Evolutionary conservation across 92 coral and sea anemone species (phyloP).

Genomic region (Epizoanthus fatuus): DNA sequence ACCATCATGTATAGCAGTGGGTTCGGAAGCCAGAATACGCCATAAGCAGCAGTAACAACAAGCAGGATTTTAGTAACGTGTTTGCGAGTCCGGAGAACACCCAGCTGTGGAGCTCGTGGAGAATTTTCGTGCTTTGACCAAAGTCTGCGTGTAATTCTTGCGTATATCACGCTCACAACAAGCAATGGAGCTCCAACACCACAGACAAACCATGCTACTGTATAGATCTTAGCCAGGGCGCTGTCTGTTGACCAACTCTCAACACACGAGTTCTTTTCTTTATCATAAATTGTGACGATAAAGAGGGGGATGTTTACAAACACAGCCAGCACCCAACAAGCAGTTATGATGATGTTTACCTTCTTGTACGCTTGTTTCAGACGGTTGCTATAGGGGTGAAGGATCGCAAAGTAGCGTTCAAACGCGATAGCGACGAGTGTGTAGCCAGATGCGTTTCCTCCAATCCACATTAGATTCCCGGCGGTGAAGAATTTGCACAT

Average conservation of each 20-base stretch:
- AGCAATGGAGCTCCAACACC: conserved; percentile 53
- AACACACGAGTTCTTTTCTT: conserved; percentile 35
- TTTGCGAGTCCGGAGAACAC: conserved; percentile 41
- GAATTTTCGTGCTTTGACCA: conserved; percentile 40
- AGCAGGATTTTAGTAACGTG: conserved; percentile 62
- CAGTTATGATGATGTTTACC: conserved; percentile 28
- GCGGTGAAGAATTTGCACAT: conserved; percentile 69
- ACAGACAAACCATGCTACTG: conserved; percentile 57
- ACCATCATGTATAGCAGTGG: conserved; percentile 64
- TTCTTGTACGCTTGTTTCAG: conserved; percentile 1
- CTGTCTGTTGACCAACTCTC: conserved; percentile 57
- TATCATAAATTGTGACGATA: conserved; percentile 57
- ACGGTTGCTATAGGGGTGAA: conserved; percentile 26
- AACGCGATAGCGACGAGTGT: conserved; percentile 64
- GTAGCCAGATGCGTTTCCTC: conserved; percentile 69
- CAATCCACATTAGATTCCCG: conserved; percentile 74
- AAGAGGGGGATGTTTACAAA: conserved; percentile 62
- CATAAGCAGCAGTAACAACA: conserved; percentile 54
- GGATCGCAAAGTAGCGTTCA: conserved; percentile 60
- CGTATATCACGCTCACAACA: conserved; percentile 45
- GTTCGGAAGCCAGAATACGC: conserved; percentile 71
- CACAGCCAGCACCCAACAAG: conserved; percentile 58
- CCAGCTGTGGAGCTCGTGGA: conserved; percentile 22
- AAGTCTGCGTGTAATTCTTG: conserved; percentile 50
- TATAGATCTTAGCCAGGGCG: conserved; percentile 50